Base-by-base conservation (phyloP, 2,888 invertebrate species). In the Dusona sp. region DNA sequence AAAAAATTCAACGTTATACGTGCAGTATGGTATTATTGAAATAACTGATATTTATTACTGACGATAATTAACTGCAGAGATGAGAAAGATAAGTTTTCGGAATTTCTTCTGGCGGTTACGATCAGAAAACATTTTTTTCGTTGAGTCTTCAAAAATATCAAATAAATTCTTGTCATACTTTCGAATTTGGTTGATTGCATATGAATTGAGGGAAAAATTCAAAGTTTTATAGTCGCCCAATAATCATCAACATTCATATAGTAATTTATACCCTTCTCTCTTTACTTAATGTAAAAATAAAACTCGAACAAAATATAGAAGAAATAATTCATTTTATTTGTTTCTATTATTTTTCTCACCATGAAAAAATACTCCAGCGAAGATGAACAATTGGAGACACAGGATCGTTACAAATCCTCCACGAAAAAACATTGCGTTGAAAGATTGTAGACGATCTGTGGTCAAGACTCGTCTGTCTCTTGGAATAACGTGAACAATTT, bases 361-460 rank as follows among this genome's bases (percentile, higher is more conserved):
- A n/a, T 79, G 70, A 36, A 79, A 36, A 65, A 75, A 83, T 11
- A 42, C 79, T 48, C 42, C 75, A 19, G 70, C 70, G 75, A 79
- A 36, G n/a, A 85, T 65, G 3, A 85, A 45, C n/a, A 83, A 64
- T 29, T 85, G 85, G 11, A 85, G 54, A 9, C 79, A 70, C 64
- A 64, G 74, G 57, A 83, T 48, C 1, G 77, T 67, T 22, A 77
- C 77, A 3, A 83, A 38, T 45, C 75, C 51, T 57, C 70, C 45
- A 11, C 54, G 48, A 13, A 72, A 51, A 22, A 73, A n/a, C 86
- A 86, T 86, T 25, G n/a, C 33, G 48, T 13, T 48, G 6, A 16
- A 33, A n/a, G 29, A 42, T 22, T 0, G 25, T 3, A 42, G 29
- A 29, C 45, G 9, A 61, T 29, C 57, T 7, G 13, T 42, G 7